phyloP scores from a whole-genome alignment of 2,888 invertebrate genomes.

The Cephus nigrinus region DNA sequence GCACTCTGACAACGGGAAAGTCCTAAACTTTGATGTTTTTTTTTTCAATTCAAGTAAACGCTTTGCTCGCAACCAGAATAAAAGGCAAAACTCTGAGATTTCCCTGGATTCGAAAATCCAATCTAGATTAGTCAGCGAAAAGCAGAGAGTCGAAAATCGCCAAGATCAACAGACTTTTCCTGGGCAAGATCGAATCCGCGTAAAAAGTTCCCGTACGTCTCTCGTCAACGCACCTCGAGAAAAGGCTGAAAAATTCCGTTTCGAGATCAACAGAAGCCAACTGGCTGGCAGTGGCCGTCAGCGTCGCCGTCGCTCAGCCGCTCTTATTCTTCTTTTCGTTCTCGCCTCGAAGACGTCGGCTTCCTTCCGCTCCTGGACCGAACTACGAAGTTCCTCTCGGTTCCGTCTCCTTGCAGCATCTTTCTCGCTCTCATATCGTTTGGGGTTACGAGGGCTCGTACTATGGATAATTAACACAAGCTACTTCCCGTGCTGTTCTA shows the following conservation, averaged over 20 bases:
- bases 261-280: conserved; percentile 49
- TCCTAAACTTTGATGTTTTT: no score
- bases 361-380: conserved; percentile 11
- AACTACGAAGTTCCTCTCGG: conserved; percentile 27
- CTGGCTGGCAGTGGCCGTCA: conserved; percentile 40
- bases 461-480: conserved; percentile 55
- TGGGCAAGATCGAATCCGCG: conserved; percentile 16
- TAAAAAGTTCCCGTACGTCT: conserved; percentile 8
- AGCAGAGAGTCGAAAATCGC: not conserved
- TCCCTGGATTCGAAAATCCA: no score
- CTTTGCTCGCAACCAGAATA: no score
- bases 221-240: conserved; percentile 24
- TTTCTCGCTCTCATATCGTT: conserved; percentile 2
- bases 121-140: no score
- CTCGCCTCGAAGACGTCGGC: not conserved
- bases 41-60: no score
- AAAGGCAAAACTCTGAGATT: no score
- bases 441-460: conserved; percentile 23
- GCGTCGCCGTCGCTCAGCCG: not conserved
- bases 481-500: conserved; percentile 35
- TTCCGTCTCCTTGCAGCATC: conserved; percentile 18
- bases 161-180: conserved; percentile 20
- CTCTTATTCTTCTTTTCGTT: not conserved
- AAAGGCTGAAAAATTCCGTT: conserved; percentile 47
- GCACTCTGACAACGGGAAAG: no score